Evolutionary conservation across 2,888 invertebrate species (phyloP).

Genomic region (Geophilus truncorum): DNA sequence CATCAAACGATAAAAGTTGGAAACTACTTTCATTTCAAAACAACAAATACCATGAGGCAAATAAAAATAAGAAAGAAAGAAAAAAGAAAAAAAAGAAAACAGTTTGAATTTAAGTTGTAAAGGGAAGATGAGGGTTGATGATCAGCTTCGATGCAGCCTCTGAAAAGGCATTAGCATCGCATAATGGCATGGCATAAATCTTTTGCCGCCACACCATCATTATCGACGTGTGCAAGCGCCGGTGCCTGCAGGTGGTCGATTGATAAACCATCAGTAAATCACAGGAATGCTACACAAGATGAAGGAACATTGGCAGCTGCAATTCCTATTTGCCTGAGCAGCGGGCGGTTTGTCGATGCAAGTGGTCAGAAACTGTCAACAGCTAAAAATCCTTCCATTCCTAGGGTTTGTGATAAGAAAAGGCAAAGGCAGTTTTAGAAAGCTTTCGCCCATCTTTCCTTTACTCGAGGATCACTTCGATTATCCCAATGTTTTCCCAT

Average conservation of each 20-base stretch:
- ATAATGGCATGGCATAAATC: slow-evolving; percentile 5
- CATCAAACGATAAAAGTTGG: background rate
- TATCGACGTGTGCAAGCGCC: slow-evolving; percentile 10
- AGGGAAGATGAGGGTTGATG: background rate
- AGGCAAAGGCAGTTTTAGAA: background rate
- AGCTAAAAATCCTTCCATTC: background rate
- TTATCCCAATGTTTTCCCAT: slow-evolving; percentile 16
- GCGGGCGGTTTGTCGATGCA: background rate
- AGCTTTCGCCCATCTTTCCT: background rate
- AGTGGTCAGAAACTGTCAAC: background rate
- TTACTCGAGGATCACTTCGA: background rate
- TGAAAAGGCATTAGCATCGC: slow-evolving; percentile 16
- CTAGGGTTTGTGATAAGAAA: background rate
- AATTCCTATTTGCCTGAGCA: slow-evolving; percentile 6
- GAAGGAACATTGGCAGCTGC: background rate
- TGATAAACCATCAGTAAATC: slow-evolving; percentile 20
- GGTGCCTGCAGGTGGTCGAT: slow-evolving; percentile 7
- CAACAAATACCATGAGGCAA: background rate
- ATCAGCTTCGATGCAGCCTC: slow-evolving; percentile 16
- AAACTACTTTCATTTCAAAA: background rate
- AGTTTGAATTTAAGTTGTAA: background rate
- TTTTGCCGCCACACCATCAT: slow-evolving; percentile 7
- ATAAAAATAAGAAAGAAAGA: background rate
- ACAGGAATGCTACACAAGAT: background rate
- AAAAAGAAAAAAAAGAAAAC: background rate